phyloP scores from a whole-genome alignment of 2,888 invertebrate genomes.

The Cataglyphis albicans region DNA sequence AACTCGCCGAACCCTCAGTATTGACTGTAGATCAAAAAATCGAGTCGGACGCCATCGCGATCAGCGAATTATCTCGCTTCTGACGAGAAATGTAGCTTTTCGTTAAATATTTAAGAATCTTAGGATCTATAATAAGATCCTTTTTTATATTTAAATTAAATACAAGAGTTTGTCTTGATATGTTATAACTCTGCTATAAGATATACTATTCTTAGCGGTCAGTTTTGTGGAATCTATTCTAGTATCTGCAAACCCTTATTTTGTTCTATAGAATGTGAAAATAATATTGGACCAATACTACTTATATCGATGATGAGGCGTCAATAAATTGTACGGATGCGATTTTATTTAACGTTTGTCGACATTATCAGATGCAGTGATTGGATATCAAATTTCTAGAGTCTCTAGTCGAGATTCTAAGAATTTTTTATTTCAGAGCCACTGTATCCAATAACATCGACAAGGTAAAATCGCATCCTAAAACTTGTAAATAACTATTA shows the following conservation, averaged over 20 bases:
- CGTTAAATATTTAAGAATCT: constrained; percentile 2
- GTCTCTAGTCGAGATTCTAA: too few species aligned
- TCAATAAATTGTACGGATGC: background rate
- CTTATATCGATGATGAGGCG: background rate
- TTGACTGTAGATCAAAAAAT: constrained; percentile 71
- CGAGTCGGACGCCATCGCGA: background rate
- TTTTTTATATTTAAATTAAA: background rate
- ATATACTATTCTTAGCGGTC: background rate
- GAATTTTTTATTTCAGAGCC: too few species aligned
- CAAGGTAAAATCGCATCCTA: background rate
- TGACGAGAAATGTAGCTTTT: background rate
- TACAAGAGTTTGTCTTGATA: background rate
- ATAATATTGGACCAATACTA: constrained; percentile 26
- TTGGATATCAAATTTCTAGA: too few species aligned
- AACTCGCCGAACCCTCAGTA: constrained; percentile 85
- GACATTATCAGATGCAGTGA: too few species aligned
- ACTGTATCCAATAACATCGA: too few species aligned
- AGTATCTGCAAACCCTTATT: background rate
- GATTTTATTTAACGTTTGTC: too few species aligned
- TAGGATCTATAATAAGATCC: background rate
- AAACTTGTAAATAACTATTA: constrained; percentile 37
- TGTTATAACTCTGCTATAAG: background rate
- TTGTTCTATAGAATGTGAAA: background rate
- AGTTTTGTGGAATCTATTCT: background rate
- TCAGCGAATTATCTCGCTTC: background rate